Evolutionary conservation across 2,113 vertebrate genomes (phyloP).

Genomic region (Notarius lentiginosus): DNA sequence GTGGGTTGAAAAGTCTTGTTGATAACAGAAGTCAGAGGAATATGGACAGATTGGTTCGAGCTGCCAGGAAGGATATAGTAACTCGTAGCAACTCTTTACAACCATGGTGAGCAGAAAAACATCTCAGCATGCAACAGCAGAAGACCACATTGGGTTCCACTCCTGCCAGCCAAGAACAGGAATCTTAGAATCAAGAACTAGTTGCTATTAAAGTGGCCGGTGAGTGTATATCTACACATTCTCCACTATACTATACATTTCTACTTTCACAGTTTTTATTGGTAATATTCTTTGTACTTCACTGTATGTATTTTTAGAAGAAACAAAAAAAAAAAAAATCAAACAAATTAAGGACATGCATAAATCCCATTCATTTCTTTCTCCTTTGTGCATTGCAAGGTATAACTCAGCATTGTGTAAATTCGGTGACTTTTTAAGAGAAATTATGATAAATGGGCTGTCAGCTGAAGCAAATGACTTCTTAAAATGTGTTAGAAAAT

Average conservation of each 20-base stretch:
- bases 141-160: too few species aligned
- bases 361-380: constrained; percentile 28
- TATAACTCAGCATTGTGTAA: constrained; percentile 25
- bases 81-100: too few species aligned
- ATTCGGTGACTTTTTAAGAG: constrained; percentile 59
- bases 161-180: too few species aligned
- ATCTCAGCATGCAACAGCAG: too few species aligned
- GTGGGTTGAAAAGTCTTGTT: too few species aligned
- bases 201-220: too few species aligned
- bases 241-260: background rate
- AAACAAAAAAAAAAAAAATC: background rate
- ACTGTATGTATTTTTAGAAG: constrained; percentile 24
- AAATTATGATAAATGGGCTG: constrained; percentile 66
- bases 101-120: too few species aligned
- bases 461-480: constrained; percentile 62
- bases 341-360: constrained; percentile 13
- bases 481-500: constrained; percentile 52
- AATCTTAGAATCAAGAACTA: too few species aligned
- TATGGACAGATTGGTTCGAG: too few species aligned
- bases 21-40: too few species aligned
- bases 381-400: constrained; percentile 27
- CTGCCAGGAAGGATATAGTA: too few species aligned
- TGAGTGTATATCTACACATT: background rate
- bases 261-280: background rate
- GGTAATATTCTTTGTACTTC: background rate